phyloP scores from a whole-genome alignment of 2,888 invertebrate genomes.

The Papilio protenor region DNA sequence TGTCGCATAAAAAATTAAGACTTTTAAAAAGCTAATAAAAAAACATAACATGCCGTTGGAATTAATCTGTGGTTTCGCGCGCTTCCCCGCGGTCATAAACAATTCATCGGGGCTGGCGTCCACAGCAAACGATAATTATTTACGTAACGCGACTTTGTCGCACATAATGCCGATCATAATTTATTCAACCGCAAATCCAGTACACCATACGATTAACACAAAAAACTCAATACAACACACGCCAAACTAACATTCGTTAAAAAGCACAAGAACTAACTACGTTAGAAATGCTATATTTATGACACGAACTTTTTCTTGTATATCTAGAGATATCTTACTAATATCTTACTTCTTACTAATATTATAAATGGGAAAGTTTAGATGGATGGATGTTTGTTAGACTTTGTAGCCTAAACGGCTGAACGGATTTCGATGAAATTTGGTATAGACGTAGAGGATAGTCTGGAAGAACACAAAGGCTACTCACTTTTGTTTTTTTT shows the following conservation, averaged over 20 bases:
- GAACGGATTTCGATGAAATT: too few species aligned
- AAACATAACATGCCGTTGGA: slow-evolving; percentile 23
- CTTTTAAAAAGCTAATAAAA: not conserved
- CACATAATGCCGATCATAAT: slow-evolving; percentile 55
- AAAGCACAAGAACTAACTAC: not conserved
- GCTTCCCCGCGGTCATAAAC: slow-evolving; percentile 55
- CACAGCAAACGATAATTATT: slow-evolving; percentile 64
- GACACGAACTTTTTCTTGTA: not conserved
- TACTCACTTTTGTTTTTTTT: too few species aligned
- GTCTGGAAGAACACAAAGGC: too few species aligned
- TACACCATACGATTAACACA: slow-evolving; percentile 60
- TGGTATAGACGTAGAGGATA: too few species aligned
- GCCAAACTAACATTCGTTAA: slow-evolving; percentile 8
- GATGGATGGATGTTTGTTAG: too few species aligned
- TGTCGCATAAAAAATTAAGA: not conserved
- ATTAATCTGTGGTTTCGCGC: slow-evolving; percentile 44
- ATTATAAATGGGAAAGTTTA: too few species aligned
- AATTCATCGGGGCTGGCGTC: slow-evolving; percentile 62
- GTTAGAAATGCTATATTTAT: not conserved
- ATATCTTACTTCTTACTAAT: too few species aligned
- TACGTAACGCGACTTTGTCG: slow-evolving; percentile 62
- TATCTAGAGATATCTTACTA: too few species aligned
- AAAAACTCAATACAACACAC: slow-evolving; percentile 54
- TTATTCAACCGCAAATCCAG: slow-evolving; percentile 71
- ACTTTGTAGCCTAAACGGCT: too few species aligned